phyloP scores from a whole-genome alignment of 2,113 vertebrate genomes.

The Neotragus pygmaeus region DNA sequence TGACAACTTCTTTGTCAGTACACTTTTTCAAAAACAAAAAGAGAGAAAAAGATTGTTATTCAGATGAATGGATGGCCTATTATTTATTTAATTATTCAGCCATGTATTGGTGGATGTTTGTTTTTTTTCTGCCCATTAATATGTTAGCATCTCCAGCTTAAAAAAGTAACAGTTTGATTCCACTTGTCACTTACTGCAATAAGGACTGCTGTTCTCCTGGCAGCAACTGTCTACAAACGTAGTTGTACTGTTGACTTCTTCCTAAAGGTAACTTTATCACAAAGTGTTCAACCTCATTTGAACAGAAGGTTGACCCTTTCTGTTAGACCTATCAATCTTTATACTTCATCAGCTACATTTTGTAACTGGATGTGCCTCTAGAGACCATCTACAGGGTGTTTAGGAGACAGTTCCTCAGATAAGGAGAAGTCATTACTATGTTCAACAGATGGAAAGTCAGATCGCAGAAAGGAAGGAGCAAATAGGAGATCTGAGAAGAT shows the following conservation, averaged over 20 bases:
- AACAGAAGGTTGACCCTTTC: not conserved
- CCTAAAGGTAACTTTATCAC: not conserved
- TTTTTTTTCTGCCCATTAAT: not conserved
- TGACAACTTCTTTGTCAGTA: not conserved
- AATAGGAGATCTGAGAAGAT: not conserved
- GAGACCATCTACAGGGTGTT: not conserved
- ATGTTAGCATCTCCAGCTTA: not conserved
- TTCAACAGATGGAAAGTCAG: not conserved
- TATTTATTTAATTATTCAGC: not conserved
- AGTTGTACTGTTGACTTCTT: not conserved
- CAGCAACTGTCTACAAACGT: not conserved
- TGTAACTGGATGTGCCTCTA: not conserved
- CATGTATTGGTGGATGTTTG: not conserved
- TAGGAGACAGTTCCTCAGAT: not conserved
- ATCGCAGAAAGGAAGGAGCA: not conserved
- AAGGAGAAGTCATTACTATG: not conserved
- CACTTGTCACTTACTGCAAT: not conserved
- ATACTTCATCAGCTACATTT: not conserved
- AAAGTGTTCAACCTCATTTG: not conserved
- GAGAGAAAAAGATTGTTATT: not conserved
- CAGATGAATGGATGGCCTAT: not conserved
- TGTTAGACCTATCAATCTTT: not conserved
- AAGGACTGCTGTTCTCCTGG: not conserved
- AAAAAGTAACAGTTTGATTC: not conserved
- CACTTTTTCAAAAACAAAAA: not conserved